phyloP scores from a whole-genome alignment of 2,113 vertebrate species.

The Dromaius novaehollandiae region DNA sequence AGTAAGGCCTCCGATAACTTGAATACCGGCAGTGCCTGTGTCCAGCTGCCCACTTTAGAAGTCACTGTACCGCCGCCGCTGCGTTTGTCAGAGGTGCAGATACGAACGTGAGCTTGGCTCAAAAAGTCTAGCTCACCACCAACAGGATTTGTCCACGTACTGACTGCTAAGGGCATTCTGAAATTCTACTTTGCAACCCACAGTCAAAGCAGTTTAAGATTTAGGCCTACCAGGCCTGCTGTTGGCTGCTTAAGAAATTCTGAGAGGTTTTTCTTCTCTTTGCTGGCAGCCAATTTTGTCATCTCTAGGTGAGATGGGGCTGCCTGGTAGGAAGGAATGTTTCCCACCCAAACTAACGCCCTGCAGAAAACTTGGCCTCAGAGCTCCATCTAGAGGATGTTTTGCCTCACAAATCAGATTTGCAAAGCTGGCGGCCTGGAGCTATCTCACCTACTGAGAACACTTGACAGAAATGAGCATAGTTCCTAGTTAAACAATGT shows the following conservation, averaged over 20 bases:
- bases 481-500: not conserved
- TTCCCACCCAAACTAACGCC: not conserved
- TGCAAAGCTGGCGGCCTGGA: not conserved
- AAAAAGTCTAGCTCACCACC: not conserved
- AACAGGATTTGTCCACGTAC: not conserved
- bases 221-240: not conserved
- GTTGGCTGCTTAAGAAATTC: not conserved
- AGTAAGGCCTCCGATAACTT: rapidly evolving
- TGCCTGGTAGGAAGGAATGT: not conserved
- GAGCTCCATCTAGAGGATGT: constrained; percentile 77
- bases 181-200: not conserved
- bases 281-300: not conserved
- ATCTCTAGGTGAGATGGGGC: not conserved
- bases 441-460: not conserved
- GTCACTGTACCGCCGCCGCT: not conserved
- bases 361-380: constrained; percentile 65
- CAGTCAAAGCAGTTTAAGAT: not conserved
- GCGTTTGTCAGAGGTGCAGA: not conserved
- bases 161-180: not conserved
- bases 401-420: not conserved
- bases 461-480: not conserved
- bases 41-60: not conserved
- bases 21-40: rapidly evolving
- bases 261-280: not conserved
- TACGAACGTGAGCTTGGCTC: not conserved